These are phyloP conservation scores for Eristalinus sepulchralis DNA, from an alignment of 2,888 invertebrate species.

Conservation along the genomic window DNA sequence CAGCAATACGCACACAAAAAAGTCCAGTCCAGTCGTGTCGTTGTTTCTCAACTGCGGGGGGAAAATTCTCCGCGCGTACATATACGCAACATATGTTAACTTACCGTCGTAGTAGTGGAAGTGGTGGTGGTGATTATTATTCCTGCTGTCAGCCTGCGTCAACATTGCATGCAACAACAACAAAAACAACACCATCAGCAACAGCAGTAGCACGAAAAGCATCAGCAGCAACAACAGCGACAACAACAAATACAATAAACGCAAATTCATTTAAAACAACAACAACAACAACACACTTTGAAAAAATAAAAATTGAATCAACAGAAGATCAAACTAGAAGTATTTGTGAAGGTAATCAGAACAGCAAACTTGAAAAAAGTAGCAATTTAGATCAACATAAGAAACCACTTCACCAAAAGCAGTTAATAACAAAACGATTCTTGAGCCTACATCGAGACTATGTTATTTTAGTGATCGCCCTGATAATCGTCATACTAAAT, in stretches of 20 bases:
- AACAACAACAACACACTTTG: slow-evolving; percentile 15
- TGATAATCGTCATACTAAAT: slow-evolving; percentile 57
- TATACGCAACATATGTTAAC: slow-evolving; percentile 69
- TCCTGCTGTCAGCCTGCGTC: slow-evolving; percentile 70
- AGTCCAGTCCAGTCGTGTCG: slow-evolving; percentile 22
- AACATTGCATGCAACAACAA: slow-evolving; percentile 65
- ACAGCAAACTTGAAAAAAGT: slow-evolving; percentile 32
- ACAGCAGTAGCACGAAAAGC: neutral
- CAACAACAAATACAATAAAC: slow-evolving; percentile 14
- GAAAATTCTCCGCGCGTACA: slow-evolving; percentile 60
- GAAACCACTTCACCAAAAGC: slow-evolving; percentile 4
- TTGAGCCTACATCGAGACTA: slow-evolving; percentile 54
- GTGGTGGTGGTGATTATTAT: slow-evolving; percentile 67
- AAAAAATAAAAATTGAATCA: slow-evolving; percentile 27
- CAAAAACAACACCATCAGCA: slow-evolving; percentile 32
- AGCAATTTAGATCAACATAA: slow-evolving; percentile 5
- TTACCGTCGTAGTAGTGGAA: slow-evolving; percentile 50
- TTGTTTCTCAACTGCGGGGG: slow-evolving; percentile 26
- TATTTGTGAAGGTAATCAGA: slow-evolving; percentile 19
- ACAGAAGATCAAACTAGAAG: slow-evolving; percentile 37
- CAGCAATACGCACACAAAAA: slow-evolving; percentile 42
- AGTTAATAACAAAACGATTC: slow-evolving; percentile 49
- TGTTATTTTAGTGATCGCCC: slow-evolving; percentile 56
- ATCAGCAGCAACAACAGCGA: slow-evolving; percentile 29
- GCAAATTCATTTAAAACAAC: neutral